phyloP scores from a whole-genome alignment of 2,113 vertebrate genomes.

The Istiophorus platypterus region DNA sequence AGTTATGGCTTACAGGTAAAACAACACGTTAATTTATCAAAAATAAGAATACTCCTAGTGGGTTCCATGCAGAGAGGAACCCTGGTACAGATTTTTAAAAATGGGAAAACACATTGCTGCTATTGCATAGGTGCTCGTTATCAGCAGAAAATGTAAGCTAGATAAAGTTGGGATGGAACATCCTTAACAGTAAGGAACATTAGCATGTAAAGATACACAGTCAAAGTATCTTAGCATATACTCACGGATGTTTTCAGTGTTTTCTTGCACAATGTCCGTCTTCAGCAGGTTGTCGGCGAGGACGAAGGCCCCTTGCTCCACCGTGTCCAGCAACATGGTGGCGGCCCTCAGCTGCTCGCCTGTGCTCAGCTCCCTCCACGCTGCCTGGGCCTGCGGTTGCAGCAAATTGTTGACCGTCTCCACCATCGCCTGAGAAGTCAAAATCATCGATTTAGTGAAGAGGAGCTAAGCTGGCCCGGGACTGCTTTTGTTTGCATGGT shows the following conservation, averaged over 20 bases:
- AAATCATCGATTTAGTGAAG: slow-evolving; percentile 57
- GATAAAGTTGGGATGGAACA: not conserved
- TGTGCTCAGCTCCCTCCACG: slow-evolving; percentile 92
- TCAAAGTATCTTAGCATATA: slow-evolving; percentile 11
- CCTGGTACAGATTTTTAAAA: no score
- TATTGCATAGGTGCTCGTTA: no score
- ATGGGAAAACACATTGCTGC: no score
- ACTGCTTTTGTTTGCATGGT: slow-evolving; percentile 40
- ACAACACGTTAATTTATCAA: no score
- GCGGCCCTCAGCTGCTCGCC: slow-evolving; percentile 93
- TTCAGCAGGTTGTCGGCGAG: slow-evolving; percentile 98
- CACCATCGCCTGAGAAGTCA: slow-evolving; percentile 93
- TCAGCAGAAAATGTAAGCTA: not conserved
- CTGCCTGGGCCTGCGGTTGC: slow-evolving; percentile 92
- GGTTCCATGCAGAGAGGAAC: no score
- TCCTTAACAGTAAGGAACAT: not conserved
- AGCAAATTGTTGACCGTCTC: slow-evolving; percentile 99
- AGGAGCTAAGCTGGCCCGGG: slow-evolving; percentile 27
- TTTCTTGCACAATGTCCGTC: slow-evolving; percentile 97
- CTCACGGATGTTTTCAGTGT: slow-evolving; percentile 98
- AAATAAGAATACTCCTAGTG: no score
- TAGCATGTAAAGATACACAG: not conserved
- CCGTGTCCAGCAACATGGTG: slow-evolving; percentile 95
- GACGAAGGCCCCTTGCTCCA: slow-evolving; percentile 98
- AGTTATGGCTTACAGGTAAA: no score